phyloP scores from a whole-genome alignment of 2,797 vertebrate genomes.

The Taeniopygia guttata region DNA sequence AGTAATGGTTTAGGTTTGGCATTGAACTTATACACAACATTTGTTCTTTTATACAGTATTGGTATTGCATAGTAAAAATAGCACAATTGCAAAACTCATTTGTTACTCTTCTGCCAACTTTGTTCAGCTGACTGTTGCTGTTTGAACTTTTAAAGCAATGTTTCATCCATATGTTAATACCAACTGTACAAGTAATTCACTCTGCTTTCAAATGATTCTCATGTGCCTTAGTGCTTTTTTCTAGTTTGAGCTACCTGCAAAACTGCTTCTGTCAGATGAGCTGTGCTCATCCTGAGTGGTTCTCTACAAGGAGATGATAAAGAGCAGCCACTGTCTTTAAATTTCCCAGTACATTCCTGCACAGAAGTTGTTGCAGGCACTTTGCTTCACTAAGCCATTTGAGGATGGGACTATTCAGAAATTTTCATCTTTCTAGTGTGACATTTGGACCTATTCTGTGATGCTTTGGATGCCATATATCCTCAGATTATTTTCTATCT shows the following conservation, averaged over 20 bases:
- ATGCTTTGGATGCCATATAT: neutral
- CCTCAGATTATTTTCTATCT: neutral
- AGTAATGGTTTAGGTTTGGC: conserved; percentile 35
- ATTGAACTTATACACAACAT: conserved; percentile 45
- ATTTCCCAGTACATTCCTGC: neutral
- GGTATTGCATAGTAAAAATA: conserved; percentile 56
- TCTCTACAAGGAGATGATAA: neutral
- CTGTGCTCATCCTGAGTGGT: neutral
- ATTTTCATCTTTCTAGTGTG: neutral
- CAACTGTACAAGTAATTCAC: conserved; percentile 20
- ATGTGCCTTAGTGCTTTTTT: conserved; percentile 9
- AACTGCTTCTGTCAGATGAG: neutral
- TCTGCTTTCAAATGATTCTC: conserved; percentile 2
- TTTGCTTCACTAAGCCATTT: neutral
- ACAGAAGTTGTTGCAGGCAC: neutral
- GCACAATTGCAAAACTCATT: conserved; percentile 65
- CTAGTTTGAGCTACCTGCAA: conserved; percentile 16
- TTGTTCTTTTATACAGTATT: conserved; percentile 51
- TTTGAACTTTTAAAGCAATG: conserved; percentile 62
- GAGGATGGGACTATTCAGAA: neutral
- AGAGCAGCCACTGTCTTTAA: neutral
- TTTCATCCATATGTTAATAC: conserved; percentile 66
- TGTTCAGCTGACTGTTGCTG: conserved; percentile 50
- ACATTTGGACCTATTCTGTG: neutral
- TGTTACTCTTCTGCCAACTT: conserved; percentile 58